Evolutionary conservation across 2,797 vertebrate genomes (phyloP).

Genomic region (Tarsius wallacei): DNA sequence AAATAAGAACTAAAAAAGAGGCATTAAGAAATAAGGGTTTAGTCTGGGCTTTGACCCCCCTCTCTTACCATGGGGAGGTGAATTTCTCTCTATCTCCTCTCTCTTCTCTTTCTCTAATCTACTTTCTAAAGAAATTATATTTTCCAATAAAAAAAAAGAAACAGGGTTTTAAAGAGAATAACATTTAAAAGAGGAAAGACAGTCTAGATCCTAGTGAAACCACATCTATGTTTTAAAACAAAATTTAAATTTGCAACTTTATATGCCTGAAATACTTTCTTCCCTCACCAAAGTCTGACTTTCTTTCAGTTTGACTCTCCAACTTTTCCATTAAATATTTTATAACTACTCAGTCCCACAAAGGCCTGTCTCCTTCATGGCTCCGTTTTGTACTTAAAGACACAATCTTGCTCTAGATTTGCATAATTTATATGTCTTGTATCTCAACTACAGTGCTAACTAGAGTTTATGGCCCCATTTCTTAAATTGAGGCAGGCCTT

Average conservation of each 20-base stretch:
- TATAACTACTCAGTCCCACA: not conserved
- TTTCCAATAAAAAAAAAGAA: not conserved
- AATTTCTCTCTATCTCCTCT: too few species aligned
- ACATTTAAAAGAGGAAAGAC: not conserved
- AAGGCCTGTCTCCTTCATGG: not conserved
- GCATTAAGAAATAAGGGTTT: too few species aligned
- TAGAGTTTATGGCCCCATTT: not conserved
- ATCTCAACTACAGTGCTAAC: not conserved
- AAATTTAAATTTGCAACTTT: conserved; percentile 6
- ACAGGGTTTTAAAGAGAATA: not conserved
- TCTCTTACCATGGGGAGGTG: too few species aligned
- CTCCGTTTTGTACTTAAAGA: not conserved
- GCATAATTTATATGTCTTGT: not conserved
- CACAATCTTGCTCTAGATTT: not conserved
- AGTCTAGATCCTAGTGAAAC: not conserved
- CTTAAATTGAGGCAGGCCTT: not conserved
- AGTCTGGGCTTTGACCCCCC: too few species aligned
- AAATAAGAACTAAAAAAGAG: conserved; percentile 48
- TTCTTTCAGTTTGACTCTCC: conserved; percentile 6
- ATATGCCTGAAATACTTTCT: not conserved
- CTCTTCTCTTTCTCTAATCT: too few species aligned
- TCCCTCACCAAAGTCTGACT: not conserved
- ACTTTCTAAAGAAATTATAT: too few species aligned
- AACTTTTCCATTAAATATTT: conserved; percentile 39
- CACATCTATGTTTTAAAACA: conserved; percentile 13